phyloP scores from a whole-genome alignment of 2,113 vertebrate genomes.

The Passer montanus region DNA sequence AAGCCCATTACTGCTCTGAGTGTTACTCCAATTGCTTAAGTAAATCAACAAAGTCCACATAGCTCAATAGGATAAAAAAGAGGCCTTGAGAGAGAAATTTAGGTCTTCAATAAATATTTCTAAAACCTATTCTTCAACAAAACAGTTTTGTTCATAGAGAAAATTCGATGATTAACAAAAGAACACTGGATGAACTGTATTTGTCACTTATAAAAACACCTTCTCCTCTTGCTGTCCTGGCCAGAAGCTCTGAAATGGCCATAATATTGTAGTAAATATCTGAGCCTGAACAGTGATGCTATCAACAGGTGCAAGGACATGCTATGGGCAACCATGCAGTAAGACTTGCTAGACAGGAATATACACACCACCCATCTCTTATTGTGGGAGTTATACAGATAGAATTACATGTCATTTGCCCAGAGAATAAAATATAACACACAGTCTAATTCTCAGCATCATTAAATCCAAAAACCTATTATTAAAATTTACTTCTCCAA shows the following conservation, averaged over 20 bases:
- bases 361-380: background rate
- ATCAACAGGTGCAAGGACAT: background rate
- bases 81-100: background rate
- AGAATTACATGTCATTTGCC: background rate
- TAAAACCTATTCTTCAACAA: background rate
- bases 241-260: background rate
- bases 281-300: background rate
- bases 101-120: background rate
- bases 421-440: background rate
- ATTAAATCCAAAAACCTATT: background rate
- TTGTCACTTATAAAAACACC: background rate
- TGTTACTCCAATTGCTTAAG: background rate
- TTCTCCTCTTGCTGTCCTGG: background rate
- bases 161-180: background rate
- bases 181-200: background rate
- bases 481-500: background rate
- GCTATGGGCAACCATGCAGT: background rate
- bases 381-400: background rate
- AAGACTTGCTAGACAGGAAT: background rate
- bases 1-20: background rate
- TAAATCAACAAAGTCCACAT: background rate
- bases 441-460: background rate
- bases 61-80: background rate
- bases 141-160: background rate
- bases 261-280: background rate